Conservation (phyloP, 2,113 vertebrate species). For the Neolamprologus sp. region DNA sequence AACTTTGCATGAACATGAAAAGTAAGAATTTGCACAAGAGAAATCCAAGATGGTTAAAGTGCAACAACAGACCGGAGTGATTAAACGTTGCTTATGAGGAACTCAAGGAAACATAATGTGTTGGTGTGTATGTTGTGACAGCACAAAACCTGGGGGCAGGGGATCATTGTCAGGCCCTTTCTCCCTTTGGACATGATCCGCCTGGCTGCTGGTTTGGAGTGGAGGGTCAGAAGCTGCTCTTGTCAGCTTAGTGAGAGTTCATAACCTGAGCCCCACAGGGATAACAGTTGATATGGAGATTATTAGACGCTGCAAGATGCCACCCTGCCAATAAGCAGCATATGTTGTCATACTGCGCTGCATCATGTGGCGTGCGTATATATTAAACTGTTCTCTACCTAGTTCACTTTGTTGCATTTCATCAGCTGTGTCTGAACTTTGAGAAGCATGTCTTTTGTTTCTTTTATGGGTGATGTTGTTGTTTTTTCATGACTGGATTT, state of each 20-base stretch:
- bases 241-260: slow-evolving; percentile 43
- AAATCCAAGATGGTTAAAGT: neutral
- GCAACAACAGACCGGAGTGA: neutral
- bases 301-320: neutral
- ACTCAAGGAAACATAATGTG: neutral
- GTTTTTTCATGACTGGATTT: neutral
- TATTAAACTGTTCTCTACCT: neutral
- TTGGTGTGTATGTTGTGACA: slow-evolving; percentile 27
- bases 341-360: neutral
- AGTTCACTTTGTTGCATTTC: neutral
- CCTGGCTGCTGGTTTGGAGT: slow-evolving; percentile 25
- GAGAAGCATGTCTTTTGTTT: neutral
- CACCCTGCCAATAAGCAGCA: neutral
- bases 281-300: slow-evolving; percentile 31
- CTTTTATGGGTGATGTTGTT: neutral
- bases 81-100: neutral
- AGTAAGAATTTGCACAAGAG: neutral
- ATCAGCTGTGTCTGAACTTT: neutral
- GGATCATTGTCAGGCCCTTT: slow-evolving; percentile 30
- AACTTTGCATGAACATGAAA: neutral
- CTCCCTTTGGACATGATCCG: slow-evolving; percentile 20
- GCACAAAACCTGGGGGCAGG: neutral
- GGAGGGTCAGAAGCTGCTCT: slow-evolving; percentile 47
- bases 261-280: slow-evolving; percentile 17
- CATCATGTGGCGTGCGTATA: neutral